Evolutionary conservation across 2,113 vertebrate genomes (phyloP), one percentile per base, ranked within the genome.

Genomic region (Taxidea taxus): DNA sequence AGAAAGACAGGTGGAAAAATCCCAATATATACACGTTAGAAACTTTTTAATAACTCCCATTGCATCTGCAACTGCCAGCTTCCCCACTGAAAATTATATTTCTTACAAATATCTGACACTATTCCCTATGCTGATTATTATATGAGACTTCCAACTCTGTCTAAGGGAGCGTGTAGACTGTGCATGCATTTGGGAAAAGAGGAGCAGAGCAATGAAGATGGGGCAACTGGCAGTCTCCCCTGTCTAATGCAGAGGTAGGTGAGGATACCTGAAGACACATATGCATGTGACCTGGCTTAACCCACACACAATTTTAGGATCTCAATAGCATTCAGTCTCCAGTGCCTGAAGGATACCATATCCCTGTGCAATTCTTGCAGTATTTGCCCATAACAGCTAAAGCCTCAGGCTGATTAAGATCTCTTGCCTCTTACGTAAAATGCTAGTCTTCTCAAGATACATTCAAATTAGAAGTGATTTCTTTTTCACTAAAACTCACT

Each of bases 31-130:
- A 9, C 3, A 1, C 10, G 39, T 70, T 93, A 88, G 62, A 81
- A 82, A 96, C 94, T 21, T 90, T 87, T 95, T 97, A 96, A 95
- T 96, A 95, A 94, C 58, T 94, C 96, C 97, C 98, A 95, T 39
- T 34, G 87, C 92, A 62, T 72, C 90, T n/a, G 25, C 42, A 93
- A 25, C 72, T 78, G 27, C 82, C 77, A 82, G 13, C 5, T 54
- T 91, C 75, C 51, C 66, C 39, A 78, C 0, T 90, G 90, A 92
- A 96, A 95, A 74, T 49, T 62, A 54, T 11, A 31, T 72, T 70
- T 82, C 29, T 47, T 74, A 60, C 44, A 88, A 94, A 54, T 54
- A 92, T 12, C 74, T 29, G 20, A 39, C 20, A 20, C 49, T 93
- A 90, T 87, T 96, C 97, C 95, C 96, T 89, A 12, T 31, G 90